Percentiles rank a stretch among this genome's conserved stretches.
phyloP scores from a whole-genome alignment of 2,797 vertebrate species.

The Hydrocynus forskahlii region DNA sequence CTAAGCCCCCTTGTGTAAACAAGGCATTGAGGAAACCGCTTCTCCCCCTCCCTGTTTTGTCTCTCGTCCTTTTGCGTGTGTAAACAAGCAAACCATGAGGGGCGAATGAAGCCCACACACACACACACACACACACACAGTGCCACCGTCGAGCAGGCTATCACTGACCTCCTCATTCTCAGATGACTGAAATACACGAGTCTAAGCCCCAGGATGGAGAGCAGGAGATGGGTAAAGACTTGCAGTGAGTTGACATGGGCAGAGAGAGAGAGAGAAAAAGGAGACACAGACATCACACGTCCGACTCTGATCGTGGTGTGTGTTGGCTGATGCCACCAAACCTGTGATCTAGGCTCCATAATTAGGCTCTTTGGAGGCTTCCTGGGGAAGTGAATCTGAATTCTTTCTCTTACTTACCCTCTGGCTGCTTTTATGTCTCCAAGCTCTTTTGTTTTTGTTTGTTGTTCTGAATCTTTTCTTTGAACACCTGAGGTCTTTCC shows the following conservation, averaged over 20 bases:
- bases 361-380: slow-evolving; percentile 72
- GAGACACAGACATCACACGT: slow-evolving; percentile 7
- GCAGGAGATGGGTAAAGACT: slow-evolving; percentile 41
- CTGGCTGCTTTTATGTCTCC: slow-evolving; percentile 24
- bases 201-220: slow-evolving; percentile 28
- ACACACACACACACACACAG: neutral
- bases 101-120: slow-evolving; percentile 9
- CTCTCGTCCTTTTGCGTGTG: slow-evolving; percentile 63
- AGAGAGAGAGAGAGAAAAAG: neutral
- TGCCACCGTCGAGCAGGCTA: slow-evolving; percentile 33
- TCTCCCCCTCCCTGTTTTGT: slow-evolving; percentile 60
- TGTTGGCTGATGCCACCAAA: slow-evolving; percentile 20
- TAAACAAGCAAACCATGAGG: slow-evolving; percentile 60
- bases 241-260: slow-evolving; percentile 6
- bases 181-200: slow-evolving; percentile 40
- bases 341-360: slow-evolving; percentile 59
- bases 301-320: slow-evolving; percentile 18
- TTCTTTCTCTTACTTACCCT: slow-evolving; percentile 17
- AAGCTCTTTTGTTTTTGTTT: slow-evolving; percentile 33
- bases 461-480: slow-evolving; percentile 18
- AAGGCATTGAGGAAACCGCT: slow-evolving; percentile 41
- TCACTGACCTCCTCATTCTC: slow-evolving; percentile 52
- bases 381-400: slow-evolving; percentile 59
- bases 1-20: slow-evolving; percentile 47
- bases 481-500: slow-evolving; percentile 23